A percentile compares a stretch with the other conserved stretches of the same genome.
Conservation (phyloP, 2,113 vertebrate genomes). For the Atractosteus spatula region DNA sequence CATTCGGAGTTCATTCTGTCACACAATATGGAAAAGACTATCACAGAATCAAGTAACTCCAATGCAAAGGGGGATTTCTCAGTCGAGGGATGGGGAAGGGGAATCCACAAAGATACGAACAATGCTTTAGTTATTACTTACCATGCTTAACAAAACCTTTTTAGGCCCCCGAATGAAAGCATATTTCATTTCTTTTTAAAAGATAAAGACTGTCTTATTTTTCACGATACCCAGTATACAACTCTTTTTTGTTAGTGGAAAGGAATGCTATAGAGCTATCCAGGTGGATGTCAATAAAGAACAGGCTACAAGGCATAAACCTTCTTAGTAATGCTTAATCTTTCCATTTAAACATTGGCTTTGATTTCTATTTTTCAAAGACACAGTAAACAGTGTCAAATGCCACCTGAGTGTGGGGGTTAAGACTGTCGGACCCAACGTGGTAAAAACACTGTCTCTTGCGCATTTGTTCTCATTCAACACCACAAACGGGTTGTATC, state of each 20-base stretch:
- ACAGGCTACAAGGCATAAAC: conserved; percentile 44
- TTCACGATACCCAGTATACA: conserved; percentile 33
- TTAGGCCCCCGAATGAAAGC: conserved; percentile 13
- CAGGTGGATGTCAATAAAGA: conserved; percentile 64
- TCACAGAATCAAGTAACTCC: too few species aligned
- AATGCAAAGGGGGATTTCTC: conserved; percentile 3
- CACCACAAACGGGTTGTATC: conserved; percentile 26
- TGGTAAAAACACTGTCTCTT: conserved; percentile 20
- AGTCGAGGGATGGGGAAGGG: not conserved
- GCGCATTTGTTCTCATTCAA: conserved; percentile 50
- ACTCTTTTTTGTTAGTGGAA: conserved; percentile 17
- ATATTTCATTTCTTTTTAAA: conserved; percentile 36
- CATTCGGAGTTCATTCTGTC: too few species aligned
- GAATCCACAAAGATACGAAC: conserved; percentile 23
- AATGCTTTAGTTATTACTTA: conserved; percentile 25
- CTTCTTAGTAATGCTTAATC: conserved; percentile 45
- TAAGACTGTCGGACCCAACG: conserved; percentile 23
- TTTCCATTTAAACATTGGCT: conserved; percentile 54
- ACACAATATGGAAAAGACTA: too few species aligned
- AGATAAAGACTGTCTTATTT: conserved; percentile 45
- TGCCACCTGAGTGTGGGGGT: conserved; percentile 38
- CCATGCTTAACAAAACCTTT: not conserved
- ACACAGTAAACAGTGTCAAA: conserved; percentile 53
- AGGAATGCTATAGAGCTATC: conserved; percentile 43
- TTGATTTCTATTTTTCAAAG: conserved; percentile 62